Evolutionary conservation across 2,888 invertebrate species (phyloP), one percentile per base, ranked within the genome.

Genomic region (Branchipolynoe longqiensis): DNA sequence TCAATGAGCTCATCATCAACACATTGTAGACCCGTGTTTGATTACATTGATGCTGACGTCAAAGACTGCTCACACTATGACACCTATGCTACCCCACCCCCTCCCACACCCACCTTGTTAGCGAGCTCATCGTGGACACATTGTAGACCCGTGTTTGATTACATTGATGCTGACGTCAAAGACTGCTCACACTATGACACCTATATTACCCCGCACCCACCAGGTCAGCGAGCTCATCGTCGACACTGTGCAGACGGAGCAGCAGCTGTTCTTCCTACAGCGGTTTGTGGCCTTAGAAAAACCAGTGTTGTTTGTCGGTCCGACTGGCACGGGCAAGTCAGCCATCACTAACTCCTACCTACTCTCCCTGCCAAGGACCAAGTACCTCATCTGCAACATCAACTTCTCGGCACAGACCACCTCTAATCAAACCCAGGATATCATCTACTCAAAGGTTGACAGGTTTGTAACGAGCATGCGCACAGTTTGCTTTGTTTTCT

Each of bases 381-480:
- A 92, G 87, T 93, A 90, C 88, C 90, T 92, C 86, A 92, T 92
- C 87, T 92, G 90, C 89, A 93, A 93, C 88, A 89, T 93, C 81
- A 93, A 92, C 90, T 93, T 93, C 89, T 93, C 93, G 0, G 93
- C 93, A 4, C 92, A 92, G 87, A 93, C 93, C 22, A 91, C 93
- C 41, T 93, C 93, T 86, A 93, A 92, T 89, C 93, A 93, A 87
- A 93, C 93, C 8, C 93, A 93, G 87, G 93, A 93, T 86, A 92
- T 93, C 85, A 93, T 93, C 73, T 93, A 93, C 88, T 92, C 93
- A 8, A 93, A 93, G 84, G 90, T 93, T 12, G 93, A 93, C 85
- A 91, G 92, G 93, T 93, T 64, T 40, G 87, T 38, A 6, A 62
- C n/a, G n/a, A n/a, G n/a, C n/a, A n/a, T n/a, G n/a, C n/a, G n/a